phyloP scores from a whole-genome alignment of 2,797 vertebrate genomes.

The Malurus splendens region DNA sequence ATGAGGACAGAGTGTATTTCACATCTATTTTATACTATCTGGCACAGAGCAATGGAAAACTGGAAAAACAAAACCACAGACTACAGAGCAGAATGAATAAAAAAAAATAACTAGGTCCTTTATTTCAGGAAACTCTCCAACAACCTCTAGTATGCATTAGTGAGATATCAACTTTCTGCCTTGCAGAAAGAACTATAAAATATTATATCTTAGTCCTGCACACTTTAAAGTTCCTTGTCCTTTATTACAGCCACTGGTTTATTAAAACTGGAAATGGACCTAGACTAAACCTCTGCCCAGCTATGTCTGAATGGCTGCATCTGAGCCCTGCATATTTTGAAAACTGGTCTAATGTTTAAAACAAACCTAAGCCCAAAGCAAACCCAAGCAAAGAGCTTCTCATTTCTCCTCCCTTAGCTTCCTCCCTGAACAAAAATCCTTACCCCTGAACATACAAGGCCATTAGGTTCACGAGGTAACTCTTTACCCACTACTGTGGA shows the following conservation, averaged over 20 bases:
- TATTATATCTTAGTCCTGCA: not conserved
- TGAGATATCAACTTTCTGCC: conserved; percentile 17
- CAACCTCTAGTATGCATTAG: not conserved
- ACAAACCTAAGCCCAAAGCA: not conserved
- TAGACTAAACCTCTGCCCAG: not conserved
- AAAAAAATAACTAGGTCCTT: not conserved
- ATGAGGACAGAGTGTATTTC: not conserved
- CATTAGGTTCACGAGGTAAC: not conserved
- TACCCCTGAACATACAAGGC: not conserved
- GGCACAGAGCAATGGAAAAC: not conserved
- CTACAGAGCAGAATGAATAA: not conserved
- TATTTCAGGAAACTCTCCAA: conserved; percentile 5
- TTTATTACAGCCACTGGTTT: conserved; percentile 7
- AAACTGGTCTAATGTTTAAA: not conserved
- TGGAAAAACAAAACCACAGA: not conserved
- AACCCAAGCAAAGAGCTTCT: not conserved
- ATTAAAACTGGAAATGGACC: conserved; percentile 11
- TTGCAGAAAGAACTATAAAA: conserved; percentile 16
- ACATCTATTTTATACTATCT: not conserved
- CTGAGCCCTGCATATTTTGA: not conserved
- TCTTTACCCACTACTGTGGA: not conserved
- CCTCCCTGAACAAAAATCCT: not conserved
- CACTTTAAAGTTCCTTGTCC: not conserved
- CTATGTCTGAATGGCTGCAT: not conserved
- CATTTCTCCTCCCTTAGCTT: not conserved